Conservation (phyloP, 2,113 vertebrate species). For the Lampris megalopsis region DNA sequence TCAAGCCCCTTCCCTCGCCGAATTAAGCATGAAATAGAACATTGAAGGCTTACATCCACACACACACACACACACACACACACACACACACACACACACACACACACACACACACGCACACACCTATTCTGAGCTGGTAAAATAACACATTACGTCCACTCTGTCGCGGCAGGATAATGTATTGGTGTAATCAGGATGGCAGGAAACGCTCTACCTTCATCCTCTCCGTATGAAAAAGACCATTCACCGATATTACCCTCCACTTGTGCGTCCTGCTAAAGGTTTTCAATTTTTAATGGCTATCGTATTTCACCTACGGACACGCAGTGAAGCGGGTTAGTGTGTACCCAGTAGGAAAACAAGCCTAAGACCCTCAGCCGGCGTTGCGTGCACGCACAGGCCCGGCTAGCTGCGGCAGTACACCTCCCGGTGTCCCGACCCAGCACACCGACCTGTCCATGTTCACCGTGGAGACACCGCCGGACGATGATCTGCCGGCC, state of each 20-base stretch:
- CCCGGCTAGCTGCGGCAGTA: no score
- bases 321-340: not conserved
- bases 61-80: not conserved
- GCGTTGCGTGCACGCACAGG: not conserved
- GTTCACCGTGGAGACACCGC: no score
- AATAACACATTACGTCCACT: slow-evolving; percentile 27
- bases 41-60: slow-evolving; percentile 10
- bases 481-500: no score
- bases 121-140: not conserved
- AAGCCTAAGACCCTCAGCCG: not conserved
- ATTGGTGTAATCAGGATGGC: slow-evolving; percentile 46
- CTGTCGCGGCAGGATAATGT: slow-evolving; percentile 21
- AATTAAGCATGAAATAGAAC: slow-evolving; percentile 9
- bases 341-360: not conserved
- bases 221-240: slow-evolving; percentile 37
- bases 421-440: no score
- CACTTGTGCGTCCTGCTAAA: not conserved
- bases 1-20: slow-evolving; percentile 3
- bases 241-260: slow-evolving; percentile 25
- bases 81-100: not conserved
- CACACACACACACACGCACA: not conserved
- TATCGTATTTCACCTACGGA: slow-evolving; percentile 15
- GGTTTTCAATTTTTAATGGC: slow-evolving; percentile 10
- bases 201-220: slow-evolving; percentile 24
- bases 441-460: no score